Evolutionary conservation across 2,888 invertebrate species (phyloP).

Genomic region (Candidula unifasciata): DNA sequence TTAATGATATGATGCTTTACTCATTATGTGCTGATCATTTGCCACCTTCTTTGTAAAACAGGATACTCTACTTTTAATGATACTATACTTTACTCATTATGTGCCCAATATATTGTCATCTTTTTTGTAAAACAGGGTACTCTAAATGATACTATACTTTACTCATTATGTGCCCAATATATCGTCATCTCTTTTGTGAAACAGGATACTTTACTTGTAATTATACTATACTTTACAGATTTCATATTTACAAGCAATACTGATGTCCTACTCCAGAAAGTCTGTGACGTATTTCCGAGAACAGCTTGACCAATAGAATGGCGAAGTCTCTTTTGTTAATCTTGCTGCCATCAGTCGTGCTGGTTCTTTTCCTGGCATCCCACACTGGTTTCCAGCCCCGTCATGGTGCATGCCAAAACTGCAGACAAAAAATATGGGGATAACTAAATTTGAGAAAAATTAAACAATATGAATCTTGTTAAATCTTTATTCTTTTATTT

Average conservation of each 20-base stretch:
- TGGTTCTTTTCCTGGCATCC: conserved; percentile 71
- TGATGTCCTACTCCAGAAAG: conserved; percentile 75
- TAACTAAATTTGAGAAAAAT: no score
- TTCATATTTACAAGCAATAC: conserved; percentile 56
- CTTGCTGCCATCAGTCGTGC: conserved; percentile 75
- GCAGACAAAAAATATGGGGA: background rate
- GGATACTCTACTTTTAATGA: no score
- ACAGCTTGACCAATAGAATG: conserved; percentile 76
- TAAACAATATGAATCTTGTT: no score
- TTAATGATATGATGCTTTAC: no score
- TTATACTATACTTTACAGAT: conserved; percentile 47
- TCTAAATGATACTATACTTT: background rate
- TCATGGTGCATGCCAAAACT: conserved; percentile 75
- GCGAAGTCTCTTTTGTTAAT: conserved; percentile 72
- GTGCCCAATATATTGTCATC: no score
- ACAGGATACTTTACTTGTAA: background rate
- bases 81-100: no score
- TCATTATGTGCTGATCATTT: no score
- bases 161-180: background rate
- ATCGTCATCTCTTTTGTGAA: no score
- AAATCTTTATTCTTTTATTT: no score
- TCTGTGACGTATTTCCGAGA: conserved; percentile 74
- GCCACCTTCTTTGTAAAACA: no score
- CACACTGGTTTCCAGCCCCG: conserved; percentile 74
- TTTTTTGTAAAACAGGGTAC: no score